Evolutionary conservation across 2,113 vertebrate genomes (phyloP).

Genomic region (Scomber scombrus): DNA sequence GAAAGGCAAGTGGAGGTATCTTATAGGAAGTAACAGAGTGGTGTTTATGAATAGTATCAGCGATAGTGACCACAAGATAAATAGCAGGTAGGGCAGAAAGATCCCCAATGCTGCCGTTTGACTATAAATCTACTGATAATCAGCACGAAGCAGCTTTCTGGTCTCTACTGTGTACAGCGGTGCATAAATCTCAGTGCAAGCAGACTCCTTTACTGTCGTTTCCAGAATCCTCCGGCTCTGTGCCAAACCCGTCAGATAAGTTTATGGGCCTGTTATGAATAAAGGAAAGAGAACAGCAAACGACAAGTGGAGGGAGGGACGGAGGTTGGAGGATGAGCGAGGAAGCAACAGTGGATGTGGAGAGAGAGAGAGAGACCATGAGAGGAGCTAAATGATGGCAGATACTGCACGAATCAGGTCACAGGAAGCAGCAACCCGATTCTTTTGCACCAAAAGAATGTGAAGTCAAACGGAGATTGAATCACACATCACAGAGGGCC

Average conservation of each 20-base stretch:
- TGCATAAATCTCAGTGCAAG: constrained; percentile 43
- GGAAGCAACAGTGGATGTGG: background rate
- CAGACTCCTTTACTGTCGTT: constrained; percentile 30
- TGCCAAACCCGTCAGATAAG: constrained; percentile 20
- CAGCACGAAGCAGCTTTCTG: constrained; percentile 40
- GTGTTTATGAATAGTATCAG: constrained; percentile 28
- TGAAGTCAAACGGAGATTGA: constrained; percentile 26
- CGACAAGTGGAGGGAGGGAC: constrained; percentile 11
- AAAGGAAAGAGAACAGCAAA: constrained; percentile 31
- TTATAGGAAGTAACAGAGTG: background rate
- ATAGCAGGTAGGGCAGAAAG: constrained; percentile 13
- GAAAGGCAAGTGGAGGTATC: no score
- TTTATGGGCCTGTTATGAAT: constrained; percentile 46
- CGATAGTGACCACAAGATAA: constrained; percentile 17
- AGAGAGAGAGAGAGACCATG: background rate
- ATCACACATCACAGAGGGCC: constrained; percentile 50
- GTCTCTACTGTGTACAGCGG: constrained; percentile 15
- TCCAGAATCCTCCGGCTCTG: background rate
- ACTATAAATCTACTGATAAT: constrained; percentile 59
- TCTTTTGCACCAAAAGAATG: constrained; percentile 22
- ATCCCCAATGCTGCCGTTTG: background rate
- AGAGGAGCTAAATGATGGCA: constrained; percentile 25
- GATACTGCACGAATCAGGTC: constrained; percentile 49
- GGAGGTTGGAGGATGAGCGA: background rate
- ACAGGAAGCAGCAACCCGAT: constrained; percentile 21